Evolutionary conservation across 2,888 invertebrate species (phyloP), one percentile per base, ranked within the genome.

Genomic region (Pachliopta kotzebuea): DNA sequence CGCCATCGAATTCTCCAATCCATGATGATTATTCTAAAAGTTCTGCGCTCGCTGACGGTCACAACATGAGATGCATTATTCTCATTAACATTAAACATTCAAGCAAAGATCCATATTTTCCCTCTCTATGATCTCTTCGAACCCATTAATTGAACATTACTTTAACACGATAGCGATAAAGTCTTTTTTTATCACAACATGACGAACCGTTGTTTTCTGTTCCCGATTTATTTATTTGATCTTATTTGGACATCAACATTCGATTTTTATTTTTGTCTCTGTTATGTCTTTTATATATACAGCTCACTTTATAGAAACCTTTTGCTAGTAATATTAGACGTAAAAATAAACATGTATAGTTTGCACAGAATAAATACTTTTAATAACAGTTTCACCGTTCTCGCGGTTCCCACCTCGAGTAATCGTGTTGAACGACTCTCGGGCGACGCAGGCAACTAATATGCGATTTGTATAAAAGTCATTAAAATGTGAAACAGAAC

Each of bases 201-300:
- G 73, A 69, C 75, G 71, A 69, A 74, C 78, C 76, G 81, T 82
- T 81, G 81, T 82, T 80, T 84, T 86, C 82, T 83, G 85, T 50
- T 81, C 84, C 81, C 84, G 85, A 87, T 88, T 89, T 89, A 90
- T 88, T 88, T 90, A 89, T 90, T 90, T 88, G 89, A 83, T 80
- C 79, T 81, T 88, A 87, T 88, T 86, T 86, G 88, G 85, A 87
- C 84, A 86, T 78, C 74, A 74, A 76, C 71, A 72, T 83, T 83
- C 72, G 76, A 77, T 74, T 72, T 70, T 68, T 53, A 57, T 8
- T 65, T 53, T 56, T 42, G 29, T 31, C 23, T 24, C 20, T 9
- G 18, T 50, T 31, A 53, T 9, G 31, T 31, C 21, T 45, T 20
- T 52, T 49, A 29, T 53, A 52, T 74, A 74, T 72, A 66, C 66